Base-by-base conservation (phyloP, 2,888 invertebrate species). In the Andricus quercusramuli region DNA sequence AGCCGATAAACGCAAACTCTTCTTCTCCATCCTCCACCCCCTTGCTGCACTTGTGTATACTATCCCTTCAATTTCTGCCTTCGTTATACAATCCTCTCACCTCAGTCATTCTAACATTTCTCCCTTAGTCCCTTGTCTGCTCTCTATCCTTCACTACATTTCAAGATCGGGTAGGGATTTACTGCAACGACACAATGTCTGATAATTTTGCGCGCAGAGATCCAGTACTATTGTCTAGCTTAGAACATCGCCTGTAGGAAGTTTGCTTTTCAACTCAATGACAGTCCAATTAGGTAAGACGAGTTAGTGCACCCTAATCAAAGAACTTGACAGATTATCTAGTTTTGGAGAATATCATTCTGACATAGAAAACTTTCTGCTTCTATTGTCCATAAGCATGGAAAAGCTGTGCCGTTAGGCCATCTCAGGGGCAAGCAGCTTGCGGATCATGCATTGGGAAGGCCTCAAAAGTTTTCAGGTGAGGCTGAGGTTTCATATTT, bases 151-250 rank as follows among this genome's bases (percentile, higher is more conserved):
- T 77, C 77, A 41, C 41, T 82, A 80, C 80, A 64, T 79, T 78
- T 78, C 79, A 79, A 83, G 84, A 85, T 82, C 84, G 79, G 70
- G 80, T 74, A 70, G 59, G 78, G 70, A 65, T 80, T 44, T 77
- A 79, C 80, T 83, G 82, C 82, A 83, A 83, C 80, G 81, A 83
- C 79, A 84, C 82, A 82, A 80, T 86, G 83, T 84, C 82, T 83
- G 84, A 86, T 87, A 84, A 87, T 86, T 87, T 86, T 78, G 84
- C 83, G 86, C 83, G 82, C 78, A 83, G 81, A 80, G 77, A 78
- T 82, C 81, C 44, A 78, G 25, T 68, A 65, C 82, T 56, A 82
- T 85, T 84, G 84, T 80, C 47, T 74, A 51, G 70, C 47, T 70
- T 32, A 51, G 47, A 70, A 70, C 20, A 47, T 70, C 51, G 47